These are phyloP conservation scores for Metalampra italica DNA, from an alignment of 2,888 invertebrate genomes.

Conservation along the genomic window DNA sequence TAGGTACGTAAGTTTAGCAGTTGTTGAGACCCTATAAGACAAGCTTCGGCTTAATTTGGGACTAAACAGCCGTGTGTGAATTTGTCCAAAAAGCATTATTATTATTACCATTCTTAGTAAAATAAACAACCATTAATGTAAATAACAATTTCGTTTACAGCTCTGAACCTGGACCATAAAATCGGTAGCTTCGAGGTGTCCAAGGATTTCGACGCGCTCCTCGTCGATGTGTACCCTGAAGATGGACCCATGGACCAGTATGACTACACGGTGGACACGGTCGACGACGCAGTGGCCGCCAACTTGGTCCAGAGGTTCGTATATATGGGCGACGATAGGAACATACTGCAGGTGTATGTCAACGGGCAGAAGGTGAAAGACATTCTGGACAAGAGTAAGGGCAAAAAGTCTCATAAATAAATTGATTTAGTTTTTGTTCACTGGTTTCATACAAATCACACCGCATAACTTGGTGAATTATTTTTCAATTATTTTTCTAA, in stretches of 20 bases:
- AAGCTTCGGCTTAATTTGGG: too few relatives aligned
- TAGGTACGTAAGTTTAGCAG: too few relatives aligned
- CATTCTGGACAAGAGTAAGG: not conserved
- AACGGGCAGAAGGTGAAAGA: slow-evolving; percentile 68
- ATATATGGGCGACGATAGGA: slow-evolving; percentile 90
- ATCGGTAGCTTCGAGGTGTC: slow-evolving; percentile 89
- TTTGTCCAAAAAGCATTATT: too few relatives aligned
- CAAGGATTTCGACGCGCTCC: slow-evolving; percentile 92
- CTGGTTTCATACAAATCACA: too few relatives aligned
- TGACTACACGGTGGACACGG: slow-evolving; percentile 22
- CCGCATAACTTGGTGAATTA: too few relatives aligned
- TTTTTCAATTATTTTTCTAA: too few relatives aligned
- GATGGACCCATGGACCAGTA: slow-evolving; percentile 75
- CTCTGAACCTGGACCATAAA: slow-evolving; percentile 83
- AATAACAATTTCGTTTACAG: slow-evolving; percentile 64
- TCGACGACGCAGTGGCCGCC: slow-evolving; percentile 61
- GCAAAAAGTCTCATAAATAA: not conserved
- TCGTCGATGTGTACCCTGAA: slow-evolving; percentile 81
- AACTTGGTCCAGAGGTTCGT: slow-evolving; percentile 87
- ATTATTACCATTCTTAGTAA: too few relatives aligned
- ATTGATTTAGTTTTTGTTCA: too few relatives aligned
- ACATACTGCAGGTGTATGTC: slow-evolving; percentile 87
- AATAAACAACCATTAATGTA: too few relatives aligned
- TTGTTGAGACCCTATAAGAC: too few relatives aligned
- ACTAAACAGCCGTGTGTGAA: too few relatives aligned